A percentile compares a stretch with the other conserved stretches of the same genome.
These are phyloP conservation scores for Ethmia dodecea DNA, from an alignment of 2,888 invertebrate genomes.

Conservation along the genomic window DNA sequence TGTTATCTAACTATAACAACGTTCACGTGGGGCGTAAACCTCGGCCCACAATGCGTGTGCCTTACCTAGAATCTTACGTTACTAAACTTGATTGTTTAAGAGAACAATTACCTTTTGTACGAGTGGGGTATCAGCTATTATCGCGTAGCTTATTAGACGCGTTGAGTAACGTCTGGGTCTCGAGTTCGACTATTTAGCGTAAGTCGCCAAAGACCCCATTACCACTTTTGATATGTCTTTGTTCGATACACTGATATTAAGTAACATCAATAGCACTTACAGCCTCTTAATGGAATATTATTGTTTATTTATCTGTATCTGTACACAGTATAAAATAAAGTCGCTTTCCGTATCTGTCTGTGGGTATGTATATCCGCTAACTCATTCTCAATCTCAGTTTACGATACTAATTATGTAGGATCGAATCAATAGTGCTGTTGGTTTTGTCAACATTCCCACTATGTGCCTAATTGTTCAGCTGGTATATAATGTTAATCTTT, in stretches of 20 bases:
- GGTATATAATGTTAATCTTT: no score
- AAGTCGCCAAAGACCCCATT: conserved; percentile 31
- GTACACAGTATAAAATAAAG: no score
- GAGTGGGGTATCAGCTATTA: conserved; percentile 59
- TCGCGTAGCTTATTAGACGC: conserved; percentile 61
- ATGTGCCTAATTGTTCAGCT: no score
- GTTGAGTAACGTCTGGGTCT: conserved; percentile 58
- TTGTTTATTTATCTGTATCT: no score
- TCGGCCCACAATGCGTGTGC: conserved; percentile 38
- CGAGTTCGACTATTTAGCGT: conserved; percentile 56
- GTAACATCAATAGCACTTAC: no score
- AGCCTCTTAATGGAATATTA: no score
- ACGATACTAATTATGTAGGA: no score
- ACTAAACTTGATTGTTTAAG: conserved; percentile 70
- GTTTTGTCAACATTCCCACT: no score
- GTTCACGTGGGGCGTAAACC: conserved; percentile 35
- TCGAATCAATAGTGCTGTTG: no score
- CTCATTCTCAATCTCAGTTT: no score
- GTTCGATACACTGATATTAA: conserved; percentile 42
- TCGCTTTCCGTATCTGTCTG: no score
- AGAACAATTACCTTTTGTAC: conserved; percentile 76
- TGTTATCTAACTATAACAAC: conserved; percentile 42
- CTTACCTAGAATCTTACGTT: conserved; percentile 69
- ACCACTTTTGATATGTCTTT: conserved; percentile 52
- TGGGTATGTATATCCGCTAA: no score